A percentile compares a stretch with the other conserved stretches of the same genome.
Conservation (phyloP, 1,140 invertebrate species). For the Ostrea denselamellosa region DNA sequence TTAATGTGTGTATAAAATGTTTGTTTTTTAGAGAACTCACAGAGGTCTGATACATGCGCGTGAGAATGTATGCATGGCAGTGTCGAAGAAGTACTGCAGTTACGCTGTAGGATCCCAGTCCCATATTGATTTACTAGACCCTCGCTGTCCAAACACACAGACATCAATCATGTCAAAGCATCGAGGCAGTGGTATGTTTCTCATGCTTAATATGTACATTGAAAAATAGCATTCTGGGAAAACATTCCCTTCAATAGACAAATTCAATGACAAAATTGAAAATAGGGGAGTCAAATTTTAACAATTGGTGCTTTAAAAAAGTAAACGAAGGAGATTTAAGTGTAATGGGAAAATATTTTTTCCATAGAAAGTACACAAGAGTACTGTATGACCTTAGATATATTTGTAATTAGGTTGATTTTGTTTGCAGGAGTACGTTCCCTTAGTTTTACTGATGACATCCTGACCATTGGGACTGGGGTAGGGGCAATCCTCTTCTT, state of each 20-base stretch:
- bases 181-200: slow-evolving; percentile 68
- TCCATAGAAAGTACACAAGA: background rate
- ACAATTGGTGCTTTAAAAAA: background rate
- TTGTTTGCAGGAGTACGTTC: slow-evolving; percentile 86
- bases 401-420: background rate
- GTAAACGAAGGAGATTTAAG: too few species aligned
- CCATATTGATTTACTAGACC: slow-evolving; percentile 93
- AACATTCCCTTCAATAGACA: background rate
- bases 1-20: background rate
- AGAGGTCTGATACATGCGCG: slow-evolving; percentile 91
- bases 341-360: background rate
- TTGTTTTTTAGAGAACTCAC: slow-evolving; percentile 85
- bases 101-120: slow-evolving; percentile 97
- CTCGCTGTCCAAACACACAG: slow-evolving; percentile 86
- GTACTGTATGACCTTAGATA: too few species aligned
- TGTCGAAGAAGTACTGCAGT: slow-evolving; percentile 87
- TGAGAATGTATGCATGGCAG: slow-evolving; percentile 95
- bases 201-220: background rate
- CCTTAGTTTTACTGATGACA: slow-evolving; percentile 91
- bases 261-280: background rate
- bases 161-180: slow-evolving; percentile 81
- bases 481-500: slow-evolving; percentile 95
- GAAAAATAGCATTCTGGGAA: too few species aligned
- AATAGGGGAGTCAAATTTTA: too few species aligned
- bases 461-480: slow-evolving; percentile 95